A percentile compares a stretch with the other conserved stretches of the same genome.
phyloP scores from a whole-genome alignment of 2,888 invertebrate species.

The Nebria brevicollis region DNA sequence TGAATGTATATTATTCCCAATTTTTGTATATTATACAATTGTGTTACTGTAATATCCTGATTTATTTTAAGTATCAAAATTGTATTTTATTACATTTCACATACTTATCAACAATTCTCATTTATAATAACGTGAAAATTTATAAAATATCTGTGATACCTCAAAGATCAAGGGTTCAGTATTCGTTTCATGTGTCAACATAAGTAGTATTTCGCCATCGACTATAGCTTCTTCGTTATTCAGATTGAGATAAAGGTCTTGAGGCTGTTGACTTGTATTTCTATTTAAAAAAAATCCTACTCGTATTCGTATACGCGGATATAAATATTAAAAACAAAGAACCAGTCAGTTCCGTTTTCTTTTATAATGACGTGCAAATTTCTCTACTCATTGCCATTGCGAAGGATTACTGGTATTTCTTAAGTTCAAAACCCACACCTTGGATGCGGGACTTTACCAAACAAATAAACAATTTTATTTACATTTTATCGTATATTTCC shows the following conservation, averaged over 20 bases:
- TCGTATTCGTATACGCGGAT: slow-evolving; percentile 9
- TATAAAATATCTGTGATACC: too few species aligned
- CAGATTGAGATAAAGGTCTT: background rate
- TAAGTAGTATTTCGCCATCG: background rate
- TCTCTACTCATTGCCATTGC: slow-evolving; percentile 39
- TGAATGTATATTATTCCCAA: too few species aligned
- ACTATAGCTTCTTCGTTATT: background rate
- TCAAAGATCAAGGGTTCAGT: too few species aligned
- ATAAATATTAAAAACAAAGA: slow-evolving; percentile 33
- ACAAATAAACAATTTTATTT: slow-evolving; percentile 21
- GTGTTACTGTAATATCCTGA: too few species aligned
- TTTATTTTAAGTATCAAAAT: too few species aligned
- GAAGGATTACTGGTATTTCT: slow-evolving; percentile 37
- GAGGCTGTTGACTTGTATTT: background rate
- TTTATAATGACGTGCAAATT: slow-evolving; percentile 24
- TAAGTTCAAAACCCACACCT: slow-evolving; percentile 19
- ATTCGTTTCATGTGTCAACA: background rate
- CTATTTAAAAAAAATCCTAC: background rate
- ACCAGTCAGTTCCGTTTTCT: slow-evolving; percentile 35
- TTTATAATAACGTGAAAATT: too few species aligned
- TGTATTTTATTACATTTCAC: too few species aligned
- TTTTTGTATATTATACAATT: too few species aligned
- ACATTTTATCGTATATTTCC: slow-evolving; percentile 16
- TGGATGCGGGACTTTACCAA: slow-evolving; percentile 30
- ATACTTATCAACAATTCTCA: too few species aligned